Conservation (phyloP, 2,797 vertebrate genomes). For the Leptodactylus fallax region DNA sequence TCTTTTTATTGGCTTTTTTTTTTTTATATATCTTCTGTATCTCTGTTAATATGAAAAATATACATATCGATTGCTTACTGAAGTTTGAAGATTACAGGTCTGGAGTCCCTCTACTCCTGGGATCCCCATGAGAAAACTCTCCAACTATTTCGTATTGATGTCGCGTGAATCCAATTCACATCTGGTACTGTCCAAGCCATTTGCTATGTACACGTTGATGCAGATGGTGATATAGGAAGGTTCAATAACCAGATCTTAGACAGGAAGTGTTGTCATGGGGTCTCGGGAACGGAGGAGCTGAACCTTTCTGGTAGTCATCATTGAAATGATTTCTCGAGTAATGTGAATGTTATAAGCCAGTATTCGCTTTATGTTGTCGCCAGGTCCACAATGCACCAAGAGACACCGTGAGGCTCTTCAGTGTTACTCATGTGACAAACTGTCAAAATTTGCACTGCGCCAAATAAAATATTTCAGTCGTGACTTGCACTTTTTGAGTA, state of each 20-base stretch:
- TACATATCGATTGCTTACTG: neutral
- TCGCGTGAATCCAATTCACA: too few species aligned
- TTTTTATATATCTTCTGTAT: neutral
- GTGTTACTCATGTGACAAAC: conserved; percentile 2
- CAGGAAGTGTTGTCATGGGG: conserved; percentile 5
- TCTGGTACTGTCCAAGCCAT: too few species aligned
- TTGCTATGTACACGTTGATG: too few species aligned
- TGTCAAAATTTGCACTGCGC: neutral
- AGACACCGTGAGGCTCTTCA: neutral
- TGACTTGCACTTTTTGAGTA: neutral
- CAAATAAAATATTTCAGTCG: conserved; percentile 18
- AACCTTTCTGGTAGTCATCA: neutral
- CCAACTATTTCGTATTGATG: too few species aligned
- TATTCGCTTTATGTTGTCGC: conserved; percentile 19
- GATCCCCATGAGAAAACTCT: neutral
- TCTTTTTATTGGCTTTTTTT: neutral
- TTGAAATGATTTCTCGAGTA: too few species aligned
- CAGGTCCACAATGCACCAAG: neutral
- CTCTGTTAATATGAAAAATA: neutral
- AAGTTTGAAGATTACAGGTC: neutral
- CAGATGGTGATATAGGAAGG: neutral
- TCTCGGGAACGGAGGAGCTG: neutral
- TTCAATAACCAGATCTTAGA: neutral
- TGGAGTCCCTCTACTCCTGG: neutral
- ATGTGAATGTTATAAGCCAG: neutral